Evolutionary conservation across 2,797 vertebrate species (phyloP).

Genomic region (Taenioides sp.): DNA sequence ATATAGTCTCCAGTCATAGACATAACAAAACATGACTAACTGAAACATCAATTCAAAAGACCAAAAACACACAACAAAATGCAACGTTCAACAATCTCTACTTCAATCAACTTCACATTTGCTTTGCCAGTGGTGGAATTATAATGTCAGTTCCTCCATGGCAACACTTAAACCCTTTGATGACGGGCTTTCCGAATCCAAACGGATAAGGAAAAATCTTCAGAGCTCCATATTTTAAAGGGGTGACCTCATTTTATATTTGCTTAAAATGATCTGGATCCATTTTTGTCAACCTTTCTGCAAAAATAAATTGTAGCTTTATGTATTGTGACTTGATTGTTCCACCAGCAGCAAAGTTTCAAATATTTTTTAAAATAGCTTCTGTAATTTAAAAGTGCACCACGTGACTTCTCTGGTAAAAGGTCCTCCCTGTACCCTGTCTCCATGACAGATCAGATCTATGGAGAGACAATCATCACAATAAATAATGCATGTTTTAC

Average conservation of each 20-base stretch:
- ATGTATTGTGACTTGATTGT: conserved; percentile 44
- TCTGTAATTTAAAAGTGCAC: too few species aligned
- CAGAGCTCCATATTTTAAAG: conserved; percentile 30
- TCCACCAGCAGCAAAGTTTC: conserved; percentile 38
- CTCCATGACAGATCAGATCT: too few species aligned
- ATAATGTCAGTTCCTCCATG: conserved; percentile 29
- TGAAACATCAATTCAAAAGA: conserved; percentile 9
- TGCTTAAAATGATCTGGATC: conserved; percentile 47
- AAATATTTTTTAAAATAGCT: too few species aligned
- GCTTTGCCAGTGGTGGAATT: conserved; percentile 54
- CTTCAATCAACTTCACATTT: conserved; percentile 45
- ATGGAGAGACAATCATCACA: too few species aligned
- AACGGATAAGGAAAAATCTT: conserved; percentile 33
- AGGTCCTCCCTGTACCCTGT: too few species aligned
- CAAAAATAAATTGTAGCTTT: conserved; percentile 20
- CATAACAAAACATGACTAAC: conserved; percentile 41
- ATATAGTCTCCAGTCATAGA: conserved; percentile 36
- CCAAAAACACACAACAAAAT: background rate
- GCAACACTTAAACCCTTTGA: conserved; percentile 57
- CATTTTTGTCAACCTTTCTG: conserved; percentile 40
- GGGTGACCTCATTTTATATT: conserved; percentile 50
- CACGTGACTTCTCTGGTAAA: too few species aligned
- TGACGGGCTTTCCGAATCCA: conserved; percentile 33
- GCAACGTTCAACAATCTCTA: background rate
- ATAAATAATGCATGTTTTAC: too few species aligned